Evolutionary conservation across 2,797 vertebrate species (phyloP).

Genomic region (Pogonophryne albipinna): DNA sequence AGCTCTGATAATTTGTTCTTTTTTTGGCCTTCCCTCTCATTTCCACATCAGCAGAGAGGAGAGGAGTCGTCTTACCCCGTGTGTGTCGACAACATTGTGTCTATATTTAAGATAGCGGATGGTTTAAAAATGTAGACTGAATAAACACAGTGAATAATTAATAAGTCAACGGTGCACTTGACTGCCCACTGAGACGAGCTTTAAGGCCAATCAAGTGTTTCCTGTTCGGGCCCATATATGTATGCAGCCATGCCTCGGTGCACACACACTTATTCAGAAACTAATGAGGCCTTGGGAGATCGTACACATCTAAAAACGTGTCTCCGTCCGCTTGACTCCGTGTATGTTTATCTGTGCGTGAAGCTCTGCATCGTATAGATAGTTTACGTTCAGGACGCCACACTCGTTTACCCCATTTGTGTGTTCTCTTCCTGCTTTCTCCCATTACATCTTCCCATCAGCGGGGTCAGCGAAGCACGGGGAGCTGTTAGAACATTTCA

Average conservation of each 20-base stretch:
- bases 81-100: neutral
- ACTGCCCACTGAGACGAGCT: conserved; percentile 61
- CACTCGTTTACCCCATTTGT: conserved; percentile 60
- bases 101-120: conserved; percentile 25
- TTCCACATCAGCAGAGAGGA: conserved; percentile 6
- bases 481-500: conserved; percentile 51
- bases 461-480: conserved; percentile 52
- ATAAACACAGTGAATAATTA: conserved; percentile 67
- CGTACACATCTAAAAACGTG: conserved; percentile 47
- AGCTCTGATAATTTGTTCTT: too few relatives aligned
- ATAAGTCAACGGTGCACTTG: conserved; percentile 65
- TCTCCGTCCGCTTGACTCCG: conserved; percentile 43
- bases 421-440: conserved; percentile 36
- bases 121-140: conserved; percentile 36
- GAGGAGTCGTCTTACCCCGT: neutral
- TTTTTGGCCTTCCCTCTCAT: conserved; percentile 15
- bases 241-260: conserved; percentile 46
- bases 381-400: conserved; percentile 36
- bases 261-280: conserved; percentile 56
- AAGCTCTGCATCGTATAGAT: conserved; percentile 36
- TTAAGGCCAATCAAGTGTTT: conserved; percentile 60
- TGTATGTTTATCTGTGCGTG: conserved; percentile 55
- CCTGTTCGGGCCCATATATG: conserved; percentile 47
- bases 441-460: conserved; percentile 57
- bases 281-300: conserved; percentile 77